Percentiles rank a stretch among this genome's conserved stretches.
Evolutionary conservation across 2,888 invertebrate species (phyloP).

Genomic region (Lithophane leautieri): DNA sequence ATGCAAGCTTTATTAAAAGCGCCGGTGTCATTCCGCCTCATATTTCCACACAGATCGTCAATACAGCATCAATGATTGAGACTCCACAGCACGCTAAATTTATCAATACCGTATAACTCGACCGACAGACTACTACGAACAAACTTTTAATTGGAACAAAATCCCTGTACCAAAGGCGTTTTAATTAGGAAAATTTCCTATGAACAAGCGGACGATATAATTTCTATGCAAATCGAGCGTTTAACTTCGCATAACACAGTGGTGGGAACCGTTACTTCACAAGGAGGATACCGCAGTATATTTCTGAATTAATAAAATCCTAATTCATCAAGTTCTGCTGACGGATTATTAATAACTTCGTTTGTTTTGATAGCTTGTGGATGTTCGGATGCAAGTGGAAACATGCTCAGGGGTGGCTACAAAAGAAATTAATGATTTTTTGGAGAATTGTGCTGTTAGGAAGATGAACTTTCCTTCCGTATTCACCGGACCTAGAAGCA

Average conservation of each 20-base stretch:
- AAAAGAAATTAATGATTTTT: neutral
- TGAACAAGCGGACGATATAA: conserved; percentile 89
- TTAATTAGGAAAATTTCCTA: conserved; percentile 90
- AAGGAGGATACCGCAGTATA: conserved; percentile 70
- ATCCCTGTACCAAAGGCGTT: conserved; percentile 88
- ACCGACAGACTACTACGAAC: conserved; percentile 64
- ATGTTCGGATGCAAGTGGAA: conserved; percentile 2
- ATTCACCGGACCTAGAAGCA: neutral
- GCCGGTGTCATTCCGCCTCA: too few species aligned
- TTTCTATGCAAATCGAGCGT: conserved; percentile 90
- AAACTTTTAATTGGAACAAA: conserved; percentile 90
- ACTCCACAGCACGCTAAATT: conserved; percentile 62
- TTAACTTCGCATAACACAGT: conserved; percentile 86
- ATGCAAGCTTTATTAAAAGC: neutral
- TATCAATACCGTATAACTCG: conserved; percentile 77
- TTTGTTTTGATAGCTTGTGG: conserved; percentile 42
- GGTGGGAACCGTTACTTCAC: conserved; percentile 68
- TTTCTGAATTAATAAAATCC: conserved; percentile 78
- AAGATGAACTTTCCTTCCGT: neutral
- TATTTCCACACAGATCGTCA: conserved; percentile 7
- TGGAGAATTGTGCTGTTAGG: neutral
- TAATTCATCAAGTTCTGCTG: conserved; percentile 71
- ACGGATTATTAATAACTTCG: conserved; percentile 56
- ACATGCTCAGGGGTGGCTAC: neutral
- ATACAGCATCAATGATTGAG: conserved; percentile 29